phyloP scores from a whole-genome alignment of 2,888 invertebrate genomes.

The Electrophaes corylata region DNA sequence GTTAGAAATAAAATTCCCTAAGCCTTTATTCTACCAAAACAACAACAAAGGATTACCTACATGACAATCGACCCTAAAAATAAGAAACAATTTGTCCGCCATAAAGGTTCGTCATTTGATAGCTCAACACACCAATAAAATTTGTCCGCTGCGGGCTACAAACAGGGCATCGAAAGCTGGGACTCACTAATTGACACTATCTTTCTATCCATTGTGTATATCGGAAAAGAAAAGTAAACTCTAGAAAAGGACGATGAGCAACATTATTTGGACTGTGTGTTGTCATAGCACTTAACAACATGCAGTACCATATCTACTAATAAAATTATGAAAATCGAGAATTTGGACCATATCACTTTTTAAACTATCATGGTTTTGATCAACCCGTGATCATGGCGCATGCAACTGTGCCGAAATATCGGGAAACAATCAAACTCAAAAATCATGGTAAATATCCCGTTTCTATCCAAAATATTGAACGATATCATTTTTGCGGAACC shows the following conservation, averaged over 20 bases:
- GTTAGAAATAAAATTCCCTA: not conserved
- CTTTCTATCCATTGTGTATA: slow-evolving; percentile 65
- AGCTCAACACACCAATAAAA: slow-evolving; percentile 57
- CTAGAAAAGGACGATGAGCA: slow-evolving; percentile 42
- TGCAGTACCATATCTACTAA: too few species aligned
- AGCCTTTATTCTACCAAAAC: not conserved
- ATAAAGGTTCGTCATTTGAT: slow-evolving; percentile 61
- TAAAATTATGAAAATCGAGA: too few species aligned
- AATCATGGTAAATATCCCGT: too few species aligned
- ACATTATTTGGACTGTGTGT: not conserved
- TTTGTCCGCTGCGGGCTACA: slow-evolving; percentile 54
- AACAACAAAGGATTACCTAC: not conserved
- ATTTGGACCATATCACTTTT: too few species aligned
- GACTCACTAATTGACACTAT: slow-evolving; percentile 72
- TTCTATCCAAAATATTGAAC: too few species aligned
- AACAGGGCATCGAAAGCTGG: slow-evolving; percentile 50
- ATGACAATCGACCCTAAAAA: slow-evolving; percentile 38
- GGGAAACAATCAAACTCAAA: too few species aligned
- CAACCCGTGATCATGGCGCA: too few species aligned
- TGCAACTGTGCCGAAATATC: too few species aligned
- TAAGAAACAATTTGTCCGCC: slow-evolving; percentile 56
- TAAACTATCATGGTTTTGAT: too few species aligned
- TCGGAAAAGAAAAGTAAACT: slow-evolving; percentile 53
- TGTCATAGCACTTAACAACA: too few species aligned
- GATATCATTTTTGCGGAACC: too few species aligned